Evolutionary conservation across 2,888 invertebrate genomes (phyloP).

Genomic region (Dinocampus coccinellae): DNA sequence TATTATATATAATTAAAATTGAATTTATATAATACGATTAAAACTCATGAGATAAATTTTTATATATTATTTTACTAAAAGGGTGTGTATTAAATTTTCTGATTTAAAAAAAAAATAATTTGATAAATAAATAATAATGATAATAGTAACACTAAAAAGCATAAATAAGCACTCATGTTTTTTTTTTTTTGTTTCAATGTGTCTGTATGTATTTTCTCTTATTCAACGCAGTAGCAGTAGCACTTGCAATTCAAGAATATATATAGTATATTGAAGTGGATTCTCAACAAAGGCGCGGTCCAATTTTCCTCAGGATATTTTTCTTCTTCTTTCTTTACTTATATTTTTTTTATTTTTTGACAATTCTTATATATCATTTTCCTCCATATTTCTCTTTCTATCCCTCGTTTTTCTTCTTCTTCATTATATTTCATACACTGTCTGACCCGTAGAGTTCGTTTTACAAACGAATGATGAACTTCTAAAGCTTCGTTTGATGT

Average conservation of each 20-base stretch:
- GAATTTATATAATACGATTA: neutral
- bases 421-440: too few relatives aligned
- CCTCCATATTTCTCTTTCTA: neutral
- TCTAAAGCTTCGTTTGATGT: slow-evolving; percentile 21
- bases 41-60: neutral
- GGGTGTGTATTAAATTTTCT: too few relatives aligned
- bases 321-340: neutral
- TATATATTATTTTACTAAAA: too few relatives aligned
- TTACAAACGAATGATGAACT: slow-evolving; percentile 14
- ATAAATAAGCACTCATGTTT: neutral
- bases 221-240: neutral
- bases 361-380: neutral
- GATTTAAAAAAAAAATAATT: neutral
- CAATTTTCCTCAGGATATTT: slow-evolving; percentile 42
- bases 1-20: too few relatives aligned
- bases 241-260: neutral
- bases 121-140: neutral
- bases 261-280: slow-evolving; percentile 8
- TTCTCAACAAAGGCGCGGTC: slow-evolving; percentile 50
- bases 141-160: too few relatives aligned
- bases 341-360: neutral
- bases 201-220: too few relatives aligned
- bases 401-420: neutral
- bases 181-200: neutral
- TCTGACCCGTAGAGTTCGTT: slow-evolving; percentile 5